Percentiles rank a stretch among this genome's conserved stretches.
phyloP scores from a whole-genome alignment of 1,140 invertebrate species.

The Orius insidiosus region DNA sequence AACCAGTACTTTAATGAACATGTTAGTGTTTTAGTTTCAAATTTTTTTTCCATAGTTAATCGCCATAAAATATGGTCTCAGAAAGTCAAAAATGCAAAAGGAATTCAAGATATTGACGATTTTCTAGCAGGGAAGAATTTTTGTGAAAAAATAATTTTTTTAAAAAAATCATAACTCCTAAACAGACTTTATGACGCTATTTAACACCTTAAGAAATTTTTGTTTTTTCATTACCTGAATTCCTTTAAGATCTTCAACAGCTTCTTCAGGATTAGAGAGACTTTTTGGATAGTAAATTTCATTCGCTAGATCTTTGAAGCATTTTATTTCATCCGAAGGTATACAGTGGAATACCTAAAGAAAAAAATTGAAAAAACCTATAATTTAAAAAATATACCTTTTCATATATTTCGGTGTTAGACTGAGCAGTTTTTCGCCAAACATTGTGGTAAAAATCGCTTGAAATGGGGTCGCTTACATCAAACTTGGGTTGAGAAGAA shows the following conservation, averaged over 20 bases:
- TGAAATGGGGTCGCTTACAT: slow-evolving; percentile 54
- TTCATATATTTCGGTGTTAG: slow-evolving; percentile 75
- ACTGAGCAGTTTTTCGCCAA: slow-evolving; percentile 58
- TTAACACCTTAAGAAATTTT: no score
- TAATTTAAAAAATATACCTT: slow-evolving; percentile 36
- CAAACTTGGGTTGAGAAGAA: slow-evolving; percentile 25
- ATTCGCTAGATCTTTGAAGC: slow-evolving; percentile 51
- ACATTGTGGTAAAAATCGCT: slow-evolving; percentile 62
- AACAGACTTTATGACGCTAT: no score
- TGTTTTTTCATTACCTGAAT: slow-evolving; percentile 35
- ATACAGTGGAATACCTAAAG: slow-evolving; percentile 61
- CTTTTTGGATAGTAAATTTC: slow-evolving; percentile 43
- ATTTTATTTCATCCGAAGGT: slow-evolving; percentile 58
- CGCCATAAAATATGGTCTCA: no score
- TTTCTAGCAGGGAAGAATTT: no score
- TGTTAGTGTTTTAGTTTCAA: no score
- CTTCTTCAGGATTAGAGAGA: slow-evolving; percentile 44
- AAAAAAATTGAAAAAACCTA: not conserved
- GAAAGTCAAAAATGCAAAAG: no score
- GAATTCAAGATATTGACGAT: no score
- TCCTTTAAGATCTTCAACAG: slow-evolving; percentile 47
- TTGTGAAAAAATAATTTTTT: no score
- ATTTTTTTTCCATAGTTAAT: no score
- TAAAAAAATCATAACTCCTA: not conserved
- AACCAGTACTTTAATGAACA: no score